Conservation (phyloP, 2,797 vertebrate species). For the Channallabes apus region DNA sequence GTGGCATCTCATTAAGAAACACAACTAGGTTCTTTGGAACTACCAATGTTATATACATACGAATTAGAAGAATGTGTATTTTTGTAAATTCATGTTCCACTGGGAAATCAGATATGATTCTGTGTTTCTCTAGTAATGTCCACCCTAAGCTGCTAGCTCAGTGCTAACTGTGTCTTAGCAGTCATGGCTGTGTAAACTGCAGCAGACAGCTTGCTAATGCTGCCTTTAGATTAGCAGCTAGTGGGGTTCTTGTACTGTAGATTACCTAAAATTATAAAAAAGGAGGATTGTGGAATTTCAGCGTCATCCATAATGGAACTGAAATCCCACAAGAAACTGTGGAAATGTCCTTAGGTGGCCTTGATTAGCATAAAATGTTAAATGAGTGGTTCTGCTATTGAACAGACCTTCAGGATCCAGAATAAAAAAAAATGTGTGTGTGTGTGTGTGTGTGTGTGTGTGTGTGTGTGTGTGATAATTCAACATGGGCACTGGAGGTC, state of each 20-base stretch:
- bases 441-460: background rate
- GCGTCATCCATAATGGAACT: background rate
- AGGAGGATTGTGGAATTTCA: background rate
- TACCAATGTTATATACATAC: background rate
- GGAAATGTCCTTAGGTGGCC: constrained; percentile 5
- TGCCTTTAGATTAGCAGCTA: background rate
- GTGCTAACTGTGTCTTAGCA: background rate
- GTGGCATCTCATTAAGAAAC: background rate
- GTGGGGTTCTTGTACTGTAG: background rate
- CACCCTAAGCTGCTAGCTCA: background rate
- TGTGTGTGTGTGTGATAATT: no score
- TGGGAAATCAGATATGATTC: background rate
- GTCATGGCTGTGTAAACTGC: background rate
- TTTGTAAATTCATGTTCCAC: background rate
- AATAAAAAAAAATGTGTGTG: constrained; percentile 16
- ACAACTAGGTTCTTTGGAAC: background rate
- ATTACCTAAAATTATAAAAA: background rate
- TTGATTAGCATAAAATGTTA: constrained; percentile 15
- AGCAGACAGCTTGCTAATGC: background rate
- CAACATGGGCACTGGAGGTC: constrained; percentile 23
- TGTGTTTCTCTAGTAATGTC: background rate
- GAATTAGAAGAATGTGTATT: background rate
- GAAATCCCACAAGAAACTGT: background rate
- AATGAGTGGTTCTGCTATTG: constrained; percentile 16
- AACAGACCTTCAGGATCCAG: constrained; percentile 19